These are phyloP conservation scores for Thamnophis sirtalis DNA, from an alignment of 2,113 vertebrate genomes.

Conservation along the genomic window DNA sequence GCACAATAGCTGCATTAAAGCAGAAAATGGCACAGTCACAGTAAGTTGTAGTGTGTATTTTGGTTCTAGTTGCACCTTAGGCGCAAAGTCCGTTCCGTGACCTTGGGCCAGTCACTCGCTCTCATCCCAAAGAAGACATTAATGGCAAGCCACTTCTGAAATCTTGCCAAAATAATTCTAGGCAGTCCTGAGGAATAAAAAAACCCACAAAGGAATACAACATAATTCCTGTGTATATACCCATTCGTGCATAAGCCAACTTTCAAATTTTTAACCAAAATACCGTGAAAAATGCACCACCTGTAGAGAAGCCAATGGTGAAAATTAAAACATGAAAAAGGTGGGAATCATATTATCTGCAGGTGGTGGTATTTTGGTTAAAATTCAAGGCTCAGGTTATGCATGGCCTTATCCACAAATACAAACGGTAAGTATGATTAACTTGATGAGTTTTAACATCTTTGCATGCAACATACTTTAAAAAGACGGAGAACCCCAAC, in stretches of 20 bases:
- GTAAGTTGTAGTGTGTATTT: slow-evolving; percentile 68
- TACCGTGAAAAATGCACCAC: not conserved
- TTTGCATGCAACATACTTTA: not conserved
- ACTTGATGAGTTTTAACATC: not conserved
- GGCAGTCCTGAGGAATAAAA: not conserved
- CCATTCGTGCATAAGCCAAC: not conserved
- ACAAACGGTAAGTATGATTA: not conserved
- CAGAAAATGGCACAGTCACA: slow-evolving; percentile 81
- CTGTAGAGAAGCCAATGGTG: not conserved
- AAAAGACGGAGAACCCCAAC: not conserved
- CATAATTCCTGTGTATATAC: not conserved
- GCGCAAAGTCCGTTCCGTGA: not conserved
- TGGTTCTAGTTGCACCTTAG: not conserved
- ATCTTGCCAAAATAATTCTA: not conserved
- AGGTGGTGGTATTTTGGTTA: not conserved
- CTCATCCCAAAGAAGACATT: not conserved
- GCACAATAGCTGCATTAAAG: slow-evolving; percentile 70
- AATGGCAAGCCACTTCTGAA: not conserved
- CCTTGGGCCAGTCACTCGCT: not conserved
- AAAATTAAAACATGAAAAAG: not conserved
- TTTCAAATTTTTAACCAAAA: not conserved
- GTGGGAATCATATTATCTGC: not conserved
- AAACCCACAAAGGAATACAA: not conserved
- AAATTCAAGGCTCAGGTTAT: not conserved
- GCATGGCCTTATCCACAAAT: not conserved